Base-by-base conservation (phyloP, 2,888 invertebrate genomes). In the Drosophila koepferae region DNA sequence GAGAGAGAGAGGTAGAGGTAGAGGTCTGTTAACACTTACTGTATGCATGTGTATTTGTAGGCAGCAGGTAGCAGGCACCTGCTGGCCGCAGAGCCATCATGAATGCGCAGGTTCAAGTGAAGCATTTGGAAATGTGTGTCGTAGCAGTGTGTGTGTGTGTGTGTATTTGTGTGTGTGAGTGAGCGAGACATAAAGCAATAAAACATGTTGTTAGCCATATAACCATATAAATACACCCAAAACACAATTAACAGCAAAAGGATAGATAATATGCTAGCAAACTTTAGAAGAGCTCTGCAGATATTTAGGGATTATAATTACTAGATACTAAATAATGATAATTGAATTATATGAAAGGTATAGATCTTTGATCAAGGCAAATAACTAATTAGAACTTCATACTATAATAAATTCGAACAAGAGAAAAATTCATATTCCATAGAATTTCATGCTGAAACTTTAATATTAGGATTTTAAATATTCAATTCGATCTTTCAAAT, bases 31-130 rank as follows among this genome's bases (percentile, higher is more conserved):
- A 74, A 91, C 94, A 95, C 95, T 95, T 94, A 95, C 95, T 95
- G 95, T 94, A 95, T 94, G 93, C 95, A 95, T 92, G 94, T 94
- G 92, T 95, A 94, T 93, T 94, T 94, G 94, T 95, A 95, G 92
- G 94, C 94, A 89, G 94, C 94, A 80, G 95, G 94, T 93, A 95
- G 94, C 91, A 94, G 94, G 93, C 94, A 94, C 94, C 95, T 95
- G 79, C 70, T 60, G 56, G 70, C 2, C 67, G 9, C 67, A 43
- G 43, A 55, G 68, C 78, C 80, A 63, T 75, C 82, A 77, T 76
- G 79, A 81, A 82, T 77, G 82, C 73, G 80, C 81, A 86, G 72
- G 86, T 74, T 78, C 66, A 36, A 59, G 71, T 75, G 66, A 81
- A 72, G 79, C 78, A 69, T 63, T 68, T 71, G 58, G 34, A 53